phyloP scores from a whole-genome alignment of 2,888 invertebrate species.

The Rhagonycha lutea region DNA sequence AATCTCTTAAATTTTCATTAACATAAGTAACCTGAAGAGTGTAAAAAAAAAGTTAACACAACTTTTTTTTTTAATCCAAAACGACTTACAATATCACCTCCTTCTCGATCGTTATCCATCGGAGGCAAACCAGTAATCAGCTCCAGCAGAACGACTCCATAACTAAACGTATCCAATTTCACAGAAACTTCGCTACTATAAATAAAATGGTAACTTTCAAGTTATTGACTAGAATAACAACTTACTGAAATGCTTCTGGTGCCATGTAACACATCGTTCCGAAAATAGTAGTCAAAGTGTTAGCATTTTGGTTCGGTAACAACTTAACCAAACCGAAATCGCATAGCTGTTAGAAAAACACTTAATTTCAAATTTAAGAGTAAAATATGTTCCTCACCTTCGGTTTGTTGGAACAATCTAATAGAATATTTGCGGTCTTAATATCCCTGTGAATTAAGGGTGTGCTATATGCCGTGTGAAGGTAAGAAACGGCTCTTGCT shows the following conservation, averaged over 20 bases:
- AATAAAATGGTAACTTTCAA: conserved; percentile 4
- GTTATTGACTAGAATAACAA: not conserved
- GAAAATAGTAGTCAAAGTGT: conserved; percentile 60
- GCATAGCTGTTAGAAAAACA: conserved; percentile 59
- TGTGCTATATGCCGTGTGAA: conserved; percentile 65
- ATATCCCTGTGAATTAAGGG: conserved; percentile 79
- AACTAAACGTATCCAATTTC: conserved; percentile 77
- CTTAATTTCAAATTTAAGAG: not conserved
- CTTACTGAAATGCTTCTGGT: conserved; percentile 66
- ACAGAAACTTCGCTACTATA: conserved; percentile 68
- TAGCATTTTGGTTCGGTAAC: conserved; percentile 55
- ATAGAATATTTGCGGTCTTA: conserved; percentile 78
- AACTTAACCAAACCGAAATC: conserved; percentile 76
- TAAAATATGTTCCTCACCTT: conserved; percentile 57
- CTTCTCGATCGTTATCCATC: conserved; percentile 61
- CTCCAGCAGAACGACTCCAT: conserved; percentile 76
- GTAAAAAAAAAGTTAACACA: not conserved
- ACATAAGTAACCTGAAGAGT: conserved; percentile 58
- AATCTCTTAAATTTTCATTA: conserved; percentile 58
- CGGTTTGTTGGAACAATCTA: conserved; percentile 67
- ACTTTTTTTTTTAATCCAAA: no score
- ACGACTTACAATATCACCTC: conserved; percentile 59
- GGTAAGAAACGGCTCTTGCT: conserved; percentile 69
- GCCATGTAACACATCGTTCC: conserved; percentile 79
- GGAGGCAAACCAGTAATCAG: conserved; percentile 71